These are phyloP conservation scores for Zaprionus vittiger DNA, from an alignment of 1,140 invertebrate genomes.

Conservation along the genomic window DNA sequence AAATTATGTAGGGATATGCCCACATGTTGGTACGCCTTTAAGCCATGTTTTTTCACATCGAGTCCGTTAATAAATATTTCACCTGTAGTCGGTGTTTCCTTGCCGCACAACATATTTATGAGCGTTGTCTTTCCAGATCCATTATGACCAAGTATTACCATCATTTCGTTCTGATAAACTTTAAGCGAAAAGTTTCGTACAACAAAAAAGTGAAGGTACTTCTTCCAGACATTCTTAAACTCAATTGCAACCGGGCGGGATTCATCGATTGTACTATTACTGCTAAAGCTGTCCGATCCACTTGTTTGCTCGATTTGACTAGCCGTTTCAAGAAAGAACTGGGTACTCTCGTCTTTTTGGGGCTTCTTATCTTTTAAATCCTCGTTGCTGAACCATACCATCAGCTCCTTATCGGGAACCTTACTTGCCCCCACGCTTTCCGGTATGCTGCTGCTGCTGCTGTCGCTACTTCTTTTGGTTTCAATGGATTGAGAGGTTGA, in stretches of 20 bases:
- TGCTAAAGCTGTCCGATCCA: too few species aligned
- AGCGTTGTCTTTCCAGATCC: slow-evolving; percentile 52
- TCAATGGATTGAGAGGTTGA: background rate
- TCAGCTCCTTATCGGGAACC: background rate
- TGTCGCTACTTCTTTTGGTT: background rate
- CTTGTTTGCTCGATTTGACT: background rate
- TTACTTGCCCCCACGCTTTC: background rate
- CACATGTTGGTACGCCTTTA: background rate
- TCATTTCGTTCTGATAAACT: slow-evolving; percentile 46
- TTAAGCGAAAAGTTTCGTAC: slow-evolving; percentile 30
- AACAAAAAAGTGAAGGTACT: slow-evolving; percentile 22
- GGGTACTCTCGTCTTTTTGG: background rate
- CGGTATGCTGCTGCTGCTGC: background rate
- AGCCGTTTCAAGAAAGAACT: background rate
- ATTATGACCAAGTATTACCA: slow-evolving; percentile 57
- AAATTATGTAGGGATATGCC: slow-evolving; percentile 7
- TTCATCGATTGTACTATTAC: background rate
- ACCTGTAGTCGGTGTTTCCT: slow-evolving; percentile 13
- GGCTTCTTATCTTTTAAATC: background rate
- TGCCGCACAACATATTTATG: slow-evolving; percentile 42
- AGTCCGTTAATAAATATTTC: slow-evolving; percentile 26
- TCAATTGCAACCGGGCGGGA: slow-evolving; percentile 13
- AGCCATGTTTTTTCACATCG: background rate
- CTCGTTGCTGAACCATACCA: slow-evolving; percentile 7
- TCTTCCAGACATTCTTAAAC: slow-evolving; percentile 48